Evolutionary conservation across 2,888 invertebrate species (phyloP), one percentile per base, ranked within the genome.

Genomic region (Eilema caniola): DNA sequence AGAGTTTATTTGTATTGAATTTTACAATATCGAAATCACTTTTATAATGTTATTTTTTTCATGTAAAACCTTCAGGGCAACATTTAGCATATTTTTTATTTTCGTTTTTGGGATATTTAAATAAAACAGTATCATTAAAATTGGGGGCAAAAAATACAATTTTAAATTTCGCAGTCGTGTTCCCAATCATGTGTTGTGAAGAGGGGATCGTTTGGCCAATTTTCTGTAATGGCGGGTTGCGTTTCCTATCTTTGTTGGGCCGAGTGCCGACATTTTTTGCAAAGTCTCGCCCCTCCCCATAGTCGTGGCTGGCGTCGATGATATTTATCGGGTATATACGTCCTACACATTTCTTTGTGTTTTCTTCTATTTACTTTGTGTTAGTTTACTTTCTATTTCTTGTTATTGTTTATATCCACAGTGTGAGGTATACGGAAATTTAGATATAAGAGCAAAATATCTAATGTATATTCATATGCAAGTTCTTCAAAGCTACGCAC

Each of bases 151-250:
- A 82, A 85, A 86, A 77, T 67, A 77, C 76, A 86, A 87, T 86
- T 87, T 89, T 78, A 85, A 86, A 89, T 87, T 90, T 89, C 79
- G 85, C 83, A 85, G 83, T 83, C 69, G 66, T 70, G 83, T 82
- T 84, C 79, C 76, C 76, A 83, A 85, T 84, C 80, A 86, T 81
- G 78, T 81, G 80, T 83, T 85, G 85, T 81, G 84, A 82, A 85
- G 87, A 89, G 90, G 89, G 90, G 88, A 88, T 88, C 86, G 88
- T 82, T 86, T 88, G 88, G 88, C 90, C 93, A 94, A 94, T 94
- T 94, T 93, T 91, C 91, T 92, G 88, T 93, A 94, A 94, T 94
- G 93, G 92, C 89, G 90, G 93, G 91, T 89, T 94, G 90, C 90
- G 89, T 93, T 92, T 89, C 88, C 92, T 92, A 91, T 92, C 93